These are phyloP conservation scores for Watsonalla binaria DNA, from an alignment of 2,888 invertebrate genomes.

Conservation along the genomic window DNA sequence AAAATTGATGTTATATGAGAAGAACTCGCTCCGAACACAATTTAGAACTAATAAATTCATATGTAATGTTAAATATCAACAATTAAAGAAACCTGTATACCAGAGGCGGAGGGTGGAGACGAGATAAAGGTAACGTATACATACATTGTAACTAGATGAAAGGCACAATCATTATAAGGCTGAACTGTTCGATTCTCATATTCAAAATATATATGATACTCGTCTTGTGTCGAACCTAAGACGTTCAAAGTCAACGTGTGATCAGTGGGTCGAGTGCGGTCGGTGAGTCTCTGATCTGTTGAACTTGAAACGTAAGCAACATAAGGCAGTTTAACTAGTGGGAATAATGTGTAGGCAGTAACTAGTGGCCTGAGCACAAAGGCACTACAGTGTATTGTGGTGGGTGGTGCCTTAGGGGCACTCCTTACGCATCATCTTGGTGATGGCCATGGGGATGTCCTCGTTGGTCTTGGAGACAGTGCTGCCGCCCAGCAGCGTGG, in stretches of 20 bases:
- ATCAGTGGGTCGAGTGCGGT: constrained; percentile 4
- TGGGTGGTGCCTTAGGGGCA: constrained; percentile 48
- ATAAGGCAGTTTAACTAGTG: constrained; percentile 37
- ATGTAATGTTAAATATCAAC: not conserved
- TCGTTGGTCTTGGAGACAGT: constrained; percentile 88
- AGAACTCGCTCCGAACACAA: not conserved
- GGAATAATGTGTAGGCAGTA: constrained; percentile 13
- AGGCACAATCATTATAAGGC: not conserved
- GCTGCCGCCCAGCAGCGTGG: constrained; percentile 86
- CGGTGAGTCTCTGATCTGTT: constrained; percentile 15
- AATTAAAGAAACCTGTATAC: constrained; percentile 1
- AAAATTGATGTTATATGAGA: no score
- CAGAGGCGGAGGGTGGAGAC: constrained; percentile 1
- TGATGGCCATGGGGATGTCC: constrained; percentile 88
- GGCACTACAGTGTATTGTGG: constrained; percentile 17
- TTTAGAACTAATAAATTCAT: not conserved
- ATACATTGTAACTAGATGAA: not conserved
- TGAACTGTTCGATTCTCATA: not conserved
- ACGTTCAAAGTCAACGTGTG: not conserved
- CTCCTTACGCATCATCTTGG: constrained; percentile 74
- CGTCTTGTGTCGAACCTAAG: not conserved
- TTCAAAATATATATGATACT: not conserved
- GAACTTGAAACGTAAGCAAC: constrained; percentile 21
- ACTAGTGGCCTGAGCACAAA: constrained; percentile 23
- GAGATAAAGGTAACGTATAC: not conserved